Base-by-base conservation (phyloP, 2,797 vertebrate genomes). In the Meriones psammophilus region DNA sequence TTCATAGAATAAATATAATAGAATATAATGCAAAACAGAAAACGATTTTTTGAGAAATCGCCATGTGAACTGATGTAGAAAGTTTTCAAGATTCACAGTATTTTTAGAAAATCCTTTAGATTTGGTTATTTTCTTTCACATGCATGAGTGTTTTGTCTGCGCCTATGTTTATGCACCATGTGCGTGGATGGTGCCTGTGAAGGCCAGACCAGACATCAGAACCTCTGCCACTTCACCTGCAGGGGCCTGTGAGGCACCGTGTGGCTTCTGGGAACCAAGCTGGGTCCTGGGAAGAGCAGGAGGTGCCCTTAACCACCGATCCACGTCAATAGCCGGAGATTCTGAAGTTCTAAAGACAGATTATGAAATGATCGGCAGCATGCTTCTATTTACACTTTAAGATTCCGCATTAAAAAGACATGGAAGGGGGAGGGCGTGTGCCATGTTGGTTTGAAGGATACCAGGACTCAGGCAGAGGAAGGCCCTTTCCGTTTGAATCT, bases 11-110 rank as follows among this genome's bases (percentile, higher is more conserved):
- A 5, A 66, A 78, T 69, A 66, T 0, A 54, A 10, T 88, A 26
- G 58, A 84, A 69, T 22, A 33, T 0, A 60, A 76, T 87, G 24
- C 18, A 90, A 89, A 94, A 18, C 50, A 88, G 68, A 94, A 93
- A 22, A 64, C 26, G 6, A 86, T n/a, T 64, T 42, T 73, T 39
- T 39, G 33, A 71, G 79, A 73, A 81, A 17, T 50, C 8, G 50
- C 33, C 33, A 3, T 28, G 77, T 50, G 20, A 68, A 74, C 18
- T 56, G 64, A 54, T 86, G 26, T 66, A 56, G 14, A 69, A 95
- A 95, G 42, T 76, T 76, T 71, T 50, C 9, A 89, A 89, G 22
- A 92, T 20, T 58, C 12, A 6, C 50, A 56, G 22, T 56, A n/a
- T 56, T 66, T 69, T 26, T 0, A 5, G 1, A 54, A 86, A n/a